Evolutionary conservation across 92 coral and sea anemone genomes (phyloP).

Genomic region (Nematostella vectensis): DNA sequence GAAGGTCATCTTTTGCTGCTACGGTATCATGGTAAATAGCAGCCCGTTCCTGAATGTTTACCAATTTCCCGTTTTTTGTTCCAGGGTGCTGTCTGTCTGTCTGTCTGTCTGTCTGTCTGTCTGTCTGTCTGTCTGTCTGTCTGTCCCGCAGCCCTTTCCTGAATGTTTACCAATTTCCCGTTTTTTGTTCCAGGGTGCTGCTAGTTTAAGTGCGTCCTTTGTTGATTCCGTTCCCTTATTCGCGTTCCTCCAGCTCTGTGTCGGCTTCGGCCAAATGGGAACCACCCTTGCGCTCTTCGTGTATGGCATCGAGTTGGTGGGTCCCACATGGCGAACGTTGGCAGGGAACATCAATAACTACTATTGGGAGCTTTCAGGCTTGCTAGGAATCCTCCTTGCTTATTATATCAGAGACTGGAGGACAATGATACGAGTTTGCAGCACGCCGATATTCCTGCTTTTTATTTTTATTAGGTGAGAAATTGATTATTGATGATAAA

Average conservation of each 20-base stretch:
- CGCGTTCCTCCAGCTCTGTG: constrained; percentile 37
- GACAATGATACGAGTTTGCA: neutral
- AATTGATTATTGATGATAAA: too few relatives aligned
- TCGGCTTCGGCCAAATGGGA: constrained; percentile 36
- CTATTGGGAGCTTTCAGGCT: neutral
- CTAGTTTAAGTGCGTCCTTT: constrained; percentile 28
- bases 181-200: constrained; percentile 9
- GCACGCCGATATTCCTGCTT: neutral
- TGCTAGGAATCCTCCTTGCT: neutral
- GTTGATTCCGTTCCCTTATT: constrained; percentile 21
- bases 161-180: too few relatives aligned
- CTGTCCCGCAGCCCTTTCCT: neutral
- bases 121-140: neutral
- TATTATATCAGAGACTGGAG: constrained; percentile 1
- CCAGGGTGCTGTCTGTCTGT: neutral
- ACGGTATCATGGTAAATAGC: constrained; percentile 46
- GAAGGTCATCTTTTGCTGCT: constrained; percentile 35
- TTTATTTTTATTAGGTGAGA: neutral
- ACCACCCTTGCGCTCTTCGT: constrained; percentile 30
- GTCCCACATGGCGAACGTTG: neutral
- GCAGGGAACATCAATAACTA: neutral
- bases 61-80: neutral
- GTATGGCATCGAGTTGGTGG: constrained; percentile 4
- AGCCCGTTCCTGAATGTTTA: too few relatives aligned
- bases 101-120: neutral